These are phyloP conservation scores for Gymnocephalus cernua DNA, from an alignment of 2,113 vertebrate genomes.

Conservation along the genomic window DNA sequence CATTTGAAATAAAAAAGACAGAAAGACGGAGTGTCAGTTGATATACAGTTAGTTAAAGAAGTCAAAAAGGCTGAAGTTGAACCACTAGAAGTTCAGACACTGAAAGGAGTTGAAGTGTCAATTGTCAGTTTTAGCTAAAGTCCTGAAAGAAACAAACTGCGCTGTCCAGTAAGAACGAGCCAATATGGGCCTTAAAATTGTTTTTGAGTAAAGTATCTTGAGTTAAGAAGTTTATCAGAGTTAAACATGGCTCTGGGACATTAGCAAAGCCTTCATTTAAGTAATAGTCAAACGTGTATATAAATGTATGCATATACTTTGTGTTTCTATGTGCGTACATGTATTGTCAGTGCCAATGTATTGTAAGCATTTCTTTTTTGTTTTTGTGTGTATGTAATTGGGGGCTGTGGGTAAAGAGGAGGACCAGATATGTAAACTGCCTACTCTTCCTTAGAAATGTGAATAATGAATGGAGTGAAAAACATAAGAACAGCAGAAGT, in stretches of 20 bases:
- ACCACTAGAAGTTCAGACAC: background rate
- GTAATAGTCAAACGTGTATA: background rate
- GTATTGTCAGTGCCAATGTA: background rate
- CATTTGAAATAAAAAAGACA: too few relatives aligned
- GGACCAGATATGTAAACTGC: background rate
- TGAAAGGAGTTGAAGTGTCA: background rate
- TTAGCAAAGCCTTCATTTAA: background rate
- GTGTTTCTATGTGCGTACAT: background rate
- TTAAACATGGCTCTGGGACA: background rate
- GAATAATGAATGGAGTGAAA: background rate
- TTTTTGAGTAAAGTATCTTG: background rate
- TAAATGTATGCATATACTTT: background rate
- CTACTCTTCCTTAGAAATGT: background rate
- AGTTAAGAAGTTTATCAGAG: background rate
- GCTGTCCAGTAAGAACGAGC: constrained; percentile 3
- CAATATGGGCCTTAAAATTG: too few relatives aligned
- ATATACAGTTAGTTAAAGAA: too few relatives aligned
- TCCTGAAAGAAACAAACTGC: background rate
- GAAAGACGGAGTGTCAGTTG: too few relatives aligned
- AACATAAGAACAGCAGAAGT: background rate
- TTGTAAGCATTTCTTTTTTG: too few relatives aligned
- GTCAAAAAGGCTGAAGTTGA: too few relatives aligned
- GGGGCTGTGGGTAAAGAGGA: background rate
- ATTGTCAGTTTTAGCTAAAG: background rate
- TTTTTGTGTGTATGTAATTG: background rate